Evolutionary conservation across 1,140 invertebrate species (phyloP).

Genomic region (Melitaea cinxia): DNA sequence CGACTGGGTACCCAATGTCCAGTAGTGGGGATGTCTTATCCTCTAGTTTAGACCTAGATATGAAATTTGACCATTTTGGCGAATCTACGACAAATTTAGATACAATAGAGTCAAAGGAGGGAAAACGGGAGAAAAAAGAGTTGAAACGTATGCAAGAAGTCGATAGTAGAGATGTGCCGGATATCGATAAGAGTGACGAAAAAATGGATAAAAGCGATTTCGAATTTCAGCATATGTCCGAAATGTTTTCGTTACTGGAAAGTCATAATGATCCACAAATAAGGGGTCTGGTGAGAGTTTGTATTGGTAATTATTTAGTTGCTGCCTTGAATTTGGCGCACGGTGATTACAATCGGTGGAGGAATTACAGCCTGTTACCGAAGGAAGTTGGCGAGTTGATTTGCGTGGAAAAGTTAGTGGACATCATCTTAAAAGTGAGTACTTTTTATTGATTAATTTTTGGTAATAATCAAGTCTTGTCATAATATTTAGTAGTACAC

Average conservation of each 20-base stretch:
- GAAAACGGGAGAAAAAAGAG: conserved; percentile 26
- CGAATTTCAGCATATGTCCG: conserved; percentile 84
- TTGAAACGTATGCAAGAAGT: conserved; percentile 40
- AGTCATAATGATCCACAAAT: conserved; percentile 92
- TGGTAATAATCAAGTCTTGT: too few species aligned
- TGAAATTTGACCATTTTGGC: conserved; percentile 81
- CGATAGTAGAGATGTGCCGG: conserved; percentile 16
- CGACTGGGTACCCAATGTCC: conserved; percentile 74
- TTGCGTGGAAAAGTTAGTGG: conserved; percentile 79
- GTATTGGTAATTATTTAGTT: conserved; percentile 86
- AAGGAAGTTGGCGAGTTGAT: conserved; percentile 67
- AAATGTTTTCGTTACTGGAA: conserved; percentile 86
- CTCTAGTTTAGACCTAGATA: conserved; percentile 78
- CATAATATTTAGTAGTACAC: too few species aligned
- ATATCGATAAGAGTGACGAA: conserved; percentile 34
- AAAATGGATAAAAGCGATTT: conserved; percentile 46
- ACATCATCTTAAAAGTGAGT: conserved; percentile 81
- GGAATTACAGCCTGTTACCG: conserved; percentile 57
- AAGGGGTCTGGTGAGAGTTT: conserved; percentile 86
- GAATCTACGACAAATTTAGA: conserved; percentile 72
- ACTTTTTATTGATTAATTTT: neutral
- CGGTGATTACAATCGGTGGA: conserved; percentile 82
- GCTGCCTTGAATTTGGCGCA: conserved; percentile 83
- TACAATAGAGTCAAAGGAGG: conserved; percentile 35
- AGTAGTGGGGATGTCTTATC: conserved; percentile 73